phyloP scores from a whole-genome alignment of 2,113 vertebrate species.

The Cinclus cinclus region DNA sequence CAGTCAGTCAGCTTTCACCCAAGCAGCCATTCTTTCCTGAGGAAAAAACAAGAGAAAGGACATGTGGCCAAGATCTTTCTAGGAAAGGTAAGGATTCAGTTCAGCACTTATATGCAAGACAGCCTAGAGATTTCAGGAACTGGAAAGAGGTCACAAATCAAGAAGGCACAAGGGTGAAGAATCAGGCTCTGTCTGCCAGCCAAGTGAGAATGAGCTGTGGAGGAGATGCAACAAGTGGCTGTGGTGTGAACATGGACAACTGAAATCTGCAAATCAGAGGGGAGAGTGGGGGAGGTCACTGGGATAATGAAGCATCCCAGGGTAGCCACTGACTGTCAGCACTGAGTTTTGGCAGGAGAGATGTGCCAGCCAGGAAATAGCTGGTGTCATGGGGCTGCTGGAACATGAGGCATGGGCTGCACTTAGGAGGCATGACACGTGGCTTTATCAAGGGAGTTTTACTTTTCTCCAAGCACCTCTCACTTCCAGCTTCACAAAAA shows the following conservation, averaged over 20 bases:
- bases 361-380: neutral
- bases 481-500: neutral
- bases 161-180: accelerated
- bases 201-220: neutral
- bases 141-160: neutral
- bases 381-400: neutral
- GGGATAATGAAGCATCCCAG: neutral
- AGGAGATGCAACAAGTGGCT: neutral
- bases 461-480: neutral
- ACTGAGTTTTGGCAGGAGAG: neutral
- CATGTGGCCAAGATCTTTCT: neutral
- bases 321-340: neutral
- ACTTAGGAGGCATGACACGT: neutral
- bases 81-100: neutral
- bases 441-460: neutral
- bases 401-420: neutral
- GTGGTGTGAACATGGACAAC: neutral
- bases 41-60: neutral
- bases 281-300: neutral
- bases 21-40: neutral
- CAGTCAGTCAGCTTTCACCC: neutral
- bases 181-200: neutral
- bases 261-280: neutral
- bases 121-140: neutral
- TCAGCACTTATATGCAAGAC: neutral